phyloP scores from a whole-genome alignment of 2,888 invertebrate genomes.

The Epistrophe eligans region DNA sequence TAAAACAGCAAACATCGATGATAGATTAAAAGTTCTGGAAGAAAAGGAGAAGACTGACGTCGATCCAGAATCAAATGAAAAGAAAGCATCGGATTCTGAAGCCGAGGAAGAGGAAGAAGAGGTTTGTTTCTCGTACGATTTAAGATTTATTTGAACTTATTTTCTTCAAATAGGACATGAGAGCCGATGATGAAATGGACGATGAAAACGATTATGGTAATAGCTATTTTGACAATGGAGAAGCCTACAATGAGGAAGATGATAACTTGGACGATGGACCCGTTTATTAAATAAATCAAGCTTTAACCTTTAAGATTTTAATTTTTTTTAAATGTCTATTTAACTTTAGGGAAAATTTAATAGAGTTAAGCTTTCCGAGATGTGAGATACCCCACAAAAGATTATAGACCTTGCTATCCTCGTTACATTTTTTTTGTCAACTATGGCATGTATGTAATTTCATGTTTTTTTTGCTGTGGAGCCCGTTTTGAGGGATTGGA shows the following conservation, averaged over 20 bases:
- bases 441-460: no score
- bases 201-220: constrained; percentile 95
- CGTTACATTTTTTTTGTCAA: no score
- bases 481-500: no score
- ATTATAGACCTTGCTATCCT: no score
- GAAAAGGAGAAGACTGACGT: constrained; percentile 86
- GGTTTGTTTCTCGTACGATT: constrained; percentile 50
- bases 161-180: constrained; percentile 75
- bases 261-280: constrained; percentile 94
- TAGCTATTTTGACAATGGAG: constrained; percentile 95
- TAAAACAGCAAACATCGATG: constrained; percentile 79
- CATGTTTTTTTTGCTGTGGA: no score
- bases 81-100: constrained; percentile 87
- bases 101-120: constrained; percentile 80
- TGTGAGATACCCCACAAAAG: no score
- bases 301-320: background rate
- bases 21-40: constrained; percentile 87
- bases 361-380: no score
- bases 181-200: constrained; percentile 91
- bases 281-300: constrained; percentile 85
- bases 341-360: no score
- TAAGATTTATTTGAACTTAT: background rate
- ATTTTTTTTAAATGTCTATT: background rate
- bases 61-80: constrained; percentile 86
- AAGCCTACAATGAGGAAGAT: constrained; percentile 93